These are phyloP conservation scores for Cyphomyrmex costatus DNA, from an alignment of 1,140 invertebrate species.

Conservation along the genomic window DNA sequence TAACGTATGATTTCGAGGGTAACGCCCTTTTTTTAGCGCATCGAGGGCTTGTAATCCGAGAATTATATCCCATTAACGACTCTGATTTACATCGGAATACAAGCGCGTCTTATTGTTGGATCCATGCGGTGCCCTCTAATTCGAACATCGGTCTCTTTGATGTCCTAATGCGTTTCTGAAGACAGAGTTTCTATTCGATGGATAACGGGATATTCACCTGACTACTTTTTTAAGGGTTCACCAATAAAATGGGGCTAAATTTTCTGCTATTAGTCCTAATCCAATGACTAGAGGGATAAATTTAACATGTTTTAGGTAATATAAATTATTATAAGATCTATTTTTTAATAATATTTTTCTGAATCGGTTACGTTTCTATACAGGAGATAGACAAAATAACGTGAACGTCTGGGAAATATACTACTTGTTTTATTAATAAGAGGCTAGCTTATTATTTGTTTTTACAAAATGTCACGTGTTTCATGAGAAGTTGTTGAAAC, in stretches of 20 bases:
- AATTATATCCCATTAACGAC: constrained; percentile 65
- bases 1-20: constrained; percentile 25
- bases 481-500: too few relatives aligned
- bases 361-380: background rate
- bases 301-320: background rate
- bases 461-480: too few relatives aligned
- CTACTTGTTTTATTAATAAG: too few relatives aligned
- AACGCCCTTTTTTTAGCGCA: constrained; percentile 42
- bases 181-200: constrained; percentile 38
- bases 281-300: background rate
- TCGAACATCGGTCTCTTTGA: constrained; percentile 58
- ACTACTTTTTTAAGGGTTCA: background rate
- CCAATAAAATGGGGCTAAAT: constrained; percentile 16
- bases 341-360: background rate
- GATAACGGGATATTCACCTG: constrained; percentile 22
- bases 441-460: too few relatives aligned
- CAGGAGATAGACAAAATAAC: too few relatives aligned
- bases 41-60: constrained; percentile 41
- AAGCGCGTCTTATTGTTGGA: constrained; percentile 7
- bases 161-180: constrained; percentile 61
- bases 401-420: too few relatives aligned
- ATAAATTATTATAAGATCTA: background rate
- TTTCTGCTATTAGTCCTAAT: background rate
- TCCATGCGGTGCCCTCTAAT: constrained; percentile 51
- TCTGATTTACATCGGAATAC: constrained; percentile 9